Conservation (phyloP, 1,140 invertebrate species). For the Sycophaga agraensis region DNA sequence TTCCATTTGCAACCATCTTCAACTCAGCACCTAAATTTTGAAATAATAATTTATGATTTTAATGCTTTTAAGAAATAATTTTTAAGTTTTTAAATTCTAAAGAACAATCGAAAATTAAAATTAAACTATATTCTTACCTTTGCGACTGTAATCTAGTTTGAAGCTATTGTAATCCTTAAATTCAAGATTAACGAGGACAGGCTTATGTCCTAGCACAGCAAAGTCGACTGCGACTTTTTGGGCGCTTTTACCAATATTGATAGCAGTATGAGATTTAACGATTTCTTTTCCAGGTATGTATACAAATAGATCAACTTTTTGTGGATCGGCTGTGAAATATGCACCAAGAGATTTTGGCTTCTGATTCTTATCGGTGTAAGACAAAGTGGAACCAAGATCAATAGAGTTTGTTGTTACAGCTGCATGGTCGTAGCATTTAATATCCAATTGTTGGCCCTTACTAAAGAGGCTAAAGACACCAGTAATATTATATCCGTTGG, state of each 20-base stretch:
- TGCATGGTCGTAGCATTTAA: conserved; percentile 47
- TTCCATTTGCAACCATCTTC: conserved; percentile 60
- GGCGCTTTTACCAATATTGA: conserved; percentile 53
- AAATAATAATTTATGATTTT: neutral
- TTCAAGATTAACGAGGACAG: conserved; percentile 54
- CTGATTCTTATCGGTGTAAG: conserved; percentile 48
- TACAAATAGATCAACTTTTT: conserved; percentile 52
- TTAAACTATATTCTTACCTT: conserved; percentile 49
- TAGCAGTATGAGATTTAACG: conserved; percentile 53
- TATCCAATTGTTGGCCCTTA: conserved; percentile 53
- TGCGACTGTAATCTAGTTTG: conserved; percentile 55
- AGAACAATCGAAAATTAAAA: neutral
- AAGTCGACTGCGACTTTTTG: conserved; percentile 59
- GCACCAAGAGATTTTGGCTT: conserved; percentile 48
- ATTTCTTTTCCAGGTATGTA: conserved; percentile 61
- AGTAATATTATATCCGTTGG: conserved; percentile 50
- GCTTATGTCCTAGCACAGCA: conserved; percentile 56
- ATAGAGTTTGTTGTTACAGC: conserved; percentile 40
- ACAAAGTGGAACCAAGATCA: conserved; percentile 44
- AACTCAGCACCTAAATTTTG: conserved; percentile 56
- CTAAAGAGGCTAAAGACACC: conserved; percentile 48
- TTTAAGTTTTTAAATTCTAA: neutral
- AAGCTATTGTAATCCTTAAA: conserved; percentile 61
- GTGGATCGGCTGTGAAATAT: conserved; percentile 49
- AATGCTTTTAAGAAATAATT: no score